Base-by-base conservation (phyloP, 2,113 vertebrate species). In the Maccullochella peelii region DNA sequence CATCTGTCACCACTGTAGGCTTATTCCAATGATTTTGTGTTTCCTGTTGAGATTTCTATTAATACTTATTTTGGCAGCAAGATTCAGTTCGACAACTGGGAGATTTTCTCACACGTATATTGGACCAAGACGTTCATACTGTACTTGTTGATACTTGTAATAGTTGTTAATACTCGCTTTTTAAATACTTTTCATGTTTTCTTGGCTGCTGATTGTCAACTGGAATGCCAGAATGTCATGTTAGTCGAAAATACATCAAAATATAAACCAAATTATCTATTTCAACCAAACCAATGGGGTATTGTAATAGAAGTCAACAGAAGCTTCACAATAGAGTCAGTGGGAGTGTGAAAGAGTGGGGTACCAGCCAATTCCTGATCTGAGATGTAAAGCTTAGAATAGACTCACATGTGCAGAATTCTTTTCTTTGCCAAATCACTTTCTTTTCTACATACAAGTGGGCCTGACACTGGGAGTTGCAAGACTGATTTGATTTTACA, bases 321-420 rank as follows among this genome's bases (percentile, higher is more conserved):
- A 91, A 38, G 88, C 88, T 84, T 86, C 82, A 82, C 77, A 80
- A 83, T 67, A 58, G 69, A 91, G 71, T 77, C 61, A 63, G 91
- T 92, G 84, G 90, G 92, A 75, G 85, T 86, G 80, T 90, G 84
- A 91, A 79, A 69, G 59, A 92, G 71, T 61, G 54, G 74, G 67
- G 79, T 58, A 52, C 30, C 18, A 57, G 86, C 82, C 86, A 90
- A 88, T 69, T 85, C 75, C 59, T 55, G 15, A 81, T 85, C 49
- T 21, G 71, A 91, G 78, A 90, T n/a, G 50, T 70, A 87, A 80
- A 83, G 81, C 85, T 84, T 79, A 85, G 75, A 91, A 91, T 89
- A 93, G 85, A 86, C 77, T 75, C 68, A 80, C 68, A 79, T 42
- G 75, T 80, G 69, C 42, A 58, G 36, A 36, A 36, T 59, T 21